phyloP scores from a whole-genome alignment of 2,888 invertebrate genomes.

The Ametastegia equiseti region DNA sequence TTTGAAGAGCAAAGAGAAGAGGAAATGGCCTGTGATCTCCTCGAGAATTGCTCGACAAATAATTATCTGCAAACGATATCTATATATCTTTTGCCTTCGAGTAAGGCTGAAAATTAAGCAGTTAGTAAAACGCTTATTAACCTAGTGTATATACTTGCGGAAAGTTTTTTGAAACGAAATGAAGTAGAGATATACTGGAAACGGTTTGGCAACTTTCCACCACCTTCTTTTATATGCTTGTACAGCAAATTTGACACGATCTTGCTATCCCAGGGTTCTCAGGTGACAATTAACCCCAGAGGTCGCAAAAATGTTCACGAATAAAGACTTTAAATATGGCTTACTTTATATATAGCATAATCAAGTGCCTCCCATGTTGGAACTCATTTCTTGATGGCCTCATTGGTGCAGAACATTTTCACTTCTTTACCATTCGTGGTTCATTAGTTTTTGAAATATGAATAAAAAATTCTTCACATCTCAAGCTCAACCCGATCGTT shows the following conservation, averaged over 20 bases:
- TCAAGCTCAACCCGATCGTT: too few relatives aligned
- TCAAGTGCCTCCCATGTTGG: too few relatives aligned
- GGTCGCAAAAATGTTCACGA: background rate
- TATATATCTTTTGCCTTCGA: background rate
- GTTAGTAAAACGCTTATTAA: background rate
- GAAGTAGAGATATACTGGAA: slow-evolving; percentile 12
- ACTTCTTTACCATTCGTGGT: too few relatives aligned
- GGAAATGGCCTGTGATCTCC: background rate
- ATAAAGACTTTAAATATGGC: too few relatives aligned
- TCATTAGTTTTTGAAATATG: too few relatives aligned
- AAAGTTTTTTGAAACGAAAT: background rate
- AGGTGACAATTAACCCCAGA: background rate
- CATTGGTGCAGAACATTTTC: too few relatives aligned
- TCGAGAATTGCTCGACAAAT: background rate
- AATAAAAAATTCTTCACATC: too few relatives aligned
- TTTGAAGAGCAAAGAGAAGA: background rate
- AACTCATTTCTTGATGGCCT: too few relatives aligned
- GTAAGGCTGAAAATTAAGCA: background rate
- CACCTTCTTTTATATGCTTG: background rate
- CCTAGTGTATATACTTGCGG: background rate
- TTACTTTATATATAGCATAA: too few relatives aligned
- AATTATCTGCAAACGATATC: background rate
- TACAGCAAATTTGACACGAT: background rate
- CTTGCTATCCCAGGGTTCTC: background rate
- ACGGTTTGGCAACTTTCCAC: slow-evolving; percentile 13